phyloP scores from a whole-genome alignment of 2,113 vertebrate genomes.

The Rhynchomys soricoides region DNA sequence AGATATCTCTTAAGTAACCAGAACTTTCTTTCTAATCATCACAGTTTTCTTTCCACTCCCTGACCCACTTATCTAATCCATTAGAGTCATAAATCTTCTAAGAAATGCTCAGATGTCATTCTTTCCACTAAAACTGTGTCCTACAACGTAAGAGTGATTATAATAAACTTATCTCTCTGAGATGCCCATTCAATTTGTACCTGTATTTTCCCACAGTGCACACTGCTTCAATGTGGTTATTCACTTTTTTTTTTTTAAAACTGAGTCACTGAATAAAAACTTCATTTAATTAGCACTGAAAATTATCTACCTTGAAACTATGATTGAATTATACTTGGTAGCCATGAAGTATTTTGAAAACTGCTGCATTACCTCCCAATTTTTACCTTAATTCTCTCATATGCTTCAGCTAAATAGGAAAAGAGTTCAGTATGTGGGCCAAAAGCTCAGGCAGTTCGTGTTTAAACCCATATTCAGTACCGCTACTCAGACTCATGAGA shows the following conservation, averaged over 20 bases:
- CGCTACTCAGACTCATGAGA: neutral
- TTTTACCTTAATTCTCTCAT: slow-evolving; percentile 30
- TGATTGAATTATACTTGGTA: neutral
- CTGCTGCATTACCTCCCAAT: slow-evolving; percentile 11
- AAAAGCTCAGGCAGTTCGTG: neutral
- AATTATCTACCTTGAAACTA: neutral
- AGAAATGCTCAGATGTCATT: neutral
- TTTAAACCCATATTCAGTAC: neutral
- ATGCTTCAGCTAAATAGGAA: neutral
- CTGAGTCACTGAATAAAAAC: neutral
- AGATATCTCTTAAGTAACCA: neutral
- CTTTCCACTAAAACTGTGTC: neutral
- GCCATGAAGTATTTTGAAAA: slow-evolving; percentile 15
- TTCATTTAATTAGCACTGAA: neutral
- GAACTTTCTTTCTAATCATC: neutral
- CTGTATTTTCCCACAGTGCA: neutral
- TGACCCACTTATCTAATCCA: neutral
- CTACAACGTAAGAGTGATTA: neutral
- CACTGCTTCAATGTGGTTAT: neutral
- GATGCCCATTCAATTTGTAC: neutral
- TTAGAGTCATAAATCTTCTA: neutral
- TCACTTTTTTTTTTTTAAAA: neutral
- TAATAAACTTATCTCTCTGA: neutral
- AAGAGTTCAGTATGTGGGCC: neutral
- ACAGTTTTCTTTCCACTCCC: neutral